These are phyloP conservation scores for Eupithecia pulchellata DNA, from an alignment of 2,888 invertebrate species.

Conservation along the genomic window DNA sequence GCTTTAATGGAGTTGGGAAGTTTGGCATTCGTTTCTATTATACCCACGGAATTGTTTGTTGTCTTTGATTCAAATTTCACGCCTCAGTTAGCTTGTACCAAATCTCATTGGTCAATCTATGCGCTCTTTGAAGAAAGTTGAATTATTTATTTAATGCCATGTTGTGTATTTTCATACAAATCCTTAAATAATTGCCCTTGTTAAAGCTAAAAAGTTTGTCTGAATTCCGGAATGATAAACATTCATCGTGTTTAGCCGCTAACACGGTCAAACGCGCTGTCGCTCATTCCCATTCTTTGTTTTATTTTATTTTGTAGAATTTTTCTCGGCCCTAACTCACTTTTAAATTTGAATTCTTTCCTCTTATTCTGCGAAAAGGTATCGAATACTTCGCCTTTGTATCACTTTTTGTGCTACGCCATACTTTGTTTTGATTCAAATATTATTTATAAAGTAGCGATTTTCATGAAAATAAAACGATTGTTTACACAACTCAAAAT, in stretches of 20 bases:
- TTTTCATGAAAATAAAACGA: constrained; percentile 60
- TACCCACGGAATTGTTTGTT: constrained; percentile 74
- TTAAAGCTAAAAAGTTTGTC: constrained; percentile 11
- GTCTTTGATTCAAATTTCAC: constrained; percentile 79
- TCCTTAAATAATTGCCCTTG: constrained; percentile 31
- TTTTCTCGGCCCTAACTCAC: constrained; percentile 71
- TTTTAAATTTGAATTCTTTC: constrained; percentile 83
- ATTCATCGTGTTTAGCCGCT: constrained; percentile 48
- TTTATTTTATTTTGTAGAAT: constrained; percentile 72
- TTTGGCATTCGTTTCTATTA: constrained; percentile 80
- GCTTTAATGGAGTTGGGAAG: constrained; percentile 80
- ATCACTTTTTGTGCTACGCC: constrained; percentile 80
- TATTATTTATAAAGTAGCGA: constrained; percentile 73
- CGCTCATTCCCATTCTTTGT: constrained; percentile 60
- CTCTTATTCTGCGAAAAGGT: constrained; percentile 83
- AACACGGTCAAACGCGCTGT: constrained; percentile 58
- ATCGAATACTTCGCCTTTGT: constrained; percentile 84
- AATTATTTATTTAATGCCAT: constrained; percentile 45
- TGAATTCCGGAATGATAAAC: constrained; percentile 25
- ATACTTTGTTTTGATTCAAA: constrained; percentile 71
- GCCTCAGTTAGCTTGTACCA: constrained; percentile 71
- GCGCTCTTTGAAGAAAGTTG: constrained; percentile 51
- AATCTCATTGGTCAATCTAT: constrained; percentile 71
- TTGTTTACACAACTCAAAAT: background rate
- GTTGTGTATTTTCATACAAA: constrained; percentile 24